Base-by-base conservation (phyloP, 2,888 invertebrate species). In the Phlogophora meticulosa region DNA sequence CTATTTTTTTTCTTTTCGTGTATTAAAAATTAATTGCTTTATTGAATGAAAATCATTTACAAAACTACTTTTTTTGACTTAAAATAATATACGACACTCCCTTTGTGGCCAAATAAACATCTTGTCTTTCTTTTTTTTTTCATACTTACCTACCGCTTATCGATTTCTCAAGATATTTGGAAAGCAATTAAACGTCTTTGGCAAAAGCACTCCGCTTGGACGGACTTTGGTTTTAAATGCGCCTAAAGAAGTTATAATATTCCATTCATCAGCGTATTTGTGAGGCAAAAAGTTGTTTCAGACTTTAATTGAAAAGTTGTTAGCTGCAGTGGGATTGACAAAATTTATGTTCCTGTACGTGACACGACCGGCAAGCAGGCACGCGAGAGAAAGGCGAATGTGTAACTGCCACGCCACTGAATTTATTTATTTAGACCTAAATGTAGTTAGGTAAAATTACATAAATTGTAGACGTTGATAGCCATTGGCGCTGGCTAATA, bases 231-330 rank as follows among this genome's bases (percentile, higher is more conserved):
- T 55, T 60, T 15, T 34, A 15, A 61, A 55, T 20, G 7, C 20
- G 36, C 4, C 20, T 28, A 71, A 42, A 49, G 2, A 68, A 45
- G 20, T 51, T 34, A 36, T 10, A 49, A 32, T 40, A 45, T 42
- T 63, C 36, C 42, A 51, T 77, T 78, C 64, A 77, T 64, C 38
- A 58, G 17, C 43, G n/a, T 43, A 45, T 52, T 79, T 65, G 53
- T 43, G 15, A n/a, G 17, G 53, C 11, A 22, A 48, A 15, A 56
- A 45, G 53, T 66, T 79, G 71, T 87, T 85, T 67, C 68, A 84
- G 82, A 79, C 77, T 42, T 65, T 87, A 63, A 73, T 87, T 66
- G 85, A 87, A 78, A 88, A 87, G 76, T 72, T 87, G 57, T 60
- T 83, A 74, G 78, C 49, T 86, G 86, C 72, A 76, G 63, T 24